Evolutionary conservation across 2,888 invertebrate species (phyloP), one percentile per base, ranked within the genome.

Genomic region (Ditula angustiorana): DNA sequence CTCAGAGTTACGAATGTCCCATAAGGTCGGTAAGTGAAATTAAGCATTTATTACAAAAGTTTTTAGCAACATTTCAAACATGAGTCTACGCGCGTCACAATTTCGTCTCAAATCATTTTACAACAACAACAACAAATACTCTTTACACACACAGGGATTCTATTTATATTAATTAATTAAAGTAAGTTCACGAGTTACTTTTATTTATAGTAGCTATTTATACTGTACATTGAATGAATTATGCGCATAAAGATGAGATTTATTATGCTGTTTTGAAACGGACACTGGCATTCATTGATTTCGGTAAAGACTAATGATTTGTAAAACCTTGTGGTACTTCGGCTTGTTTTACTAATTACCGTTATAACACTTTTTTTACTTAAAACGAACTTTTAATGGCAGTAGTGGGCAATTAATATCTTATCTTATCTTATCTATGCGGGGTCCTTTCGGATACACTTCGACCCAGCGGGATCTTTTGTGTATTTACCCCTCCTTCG

Each of bases 1-100:
- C 65, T 67, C 68, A 33, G 26, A 50, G 71, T 74, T 75, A 74
- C 71, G 72, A 75, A 76, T 72, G 75, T 78, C 76, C 73, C 70
- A 64, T 74, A 70, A 76, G 69, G 72, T 70, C 76, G 73, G 78
- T 78, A 75, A 76, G 71, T 79, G 71, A 76, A 79, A 80, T 81
- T 79, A 81, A 77, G 77, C 79, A 78, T 80, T 81, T 81, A 81
- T 80, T 75, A 68, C 74, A 63, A 77, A 81, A 82, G 74, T 82
- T 80, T 67, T 59, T 55, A 56, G 57, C 47, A 62, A 37, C 64
- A 68, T 75, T 71, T 65, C 72, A 69, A 66, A 59, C 62, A 63
- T 61, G 68, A 64, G 70, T 74, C 70, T 73, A 75, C 67, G 67
- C 73, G 69, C 10, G 19, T 41, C 41, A 10, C 41, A 41, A 41